These are phyloP conservation scores for Meteorus cinctellus DNA, from an alignment of 2,888 invertebrate species.

Conservation along the genomic window DNA sequence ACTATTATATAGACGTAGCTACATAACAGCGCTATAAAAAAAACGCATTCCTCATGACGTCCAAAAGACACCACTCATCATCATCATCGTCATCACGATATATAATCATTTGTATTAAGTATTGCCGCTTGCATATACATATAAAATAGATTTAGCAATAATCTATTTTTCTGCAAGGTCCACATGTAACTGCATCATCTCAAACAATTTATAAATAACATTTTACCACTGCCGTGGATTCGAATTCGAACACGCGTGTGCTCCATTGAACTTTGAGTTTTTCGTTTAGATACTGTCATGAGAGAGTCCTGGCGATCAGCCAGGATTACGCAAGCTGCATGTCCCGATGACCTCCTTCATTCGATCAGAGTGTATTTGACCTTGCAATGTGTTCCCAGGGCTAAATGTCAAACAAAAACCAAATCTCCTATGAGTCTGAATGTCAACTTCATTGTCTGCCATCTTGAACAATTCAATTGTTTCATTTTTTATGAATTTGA, in stretches of 20 bases:
- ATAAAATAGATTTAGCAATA: conserved; percentile 61
- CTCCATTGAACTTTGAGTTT: conserved; percentile 72
- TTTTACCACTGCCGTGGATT: conserved; percentile 60
- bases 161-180: conserved; percentile 67
- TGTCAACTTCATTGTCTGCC: neutral
- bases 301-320: conserved; percentile 63
- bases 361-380: conserved; percentile 58
- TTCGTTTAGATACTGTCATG: conserved; percentile 49
- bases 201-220: conserved; percentile 65
- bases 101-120: neutral
- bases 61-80: neutral
- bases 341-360: conserved; percentile 68
- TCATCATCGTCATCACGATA: neutral
- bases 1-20: neutral
- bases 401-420: conserved; percentile 43
- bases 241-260: conserved; percentile 50
- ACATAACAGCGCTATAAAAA: neutral
- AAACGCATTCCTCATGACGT: neutral
- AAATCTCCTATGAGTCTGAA: neutral
- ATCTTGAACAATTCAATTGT: neutral
- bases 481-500: neutral
- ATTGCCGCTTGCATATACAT: conserved; percentile 2
- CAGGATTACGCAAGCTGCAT: conserved; percentile 68
- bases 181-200: conserved; percentile 56
- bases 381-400: conserved; percentile 65